Evolutionary conservation across 2,888 invertebrate species (phyloP), one percentile per base, ranked within the genome.

Genomic region (Andrena dorsata): DNA sequence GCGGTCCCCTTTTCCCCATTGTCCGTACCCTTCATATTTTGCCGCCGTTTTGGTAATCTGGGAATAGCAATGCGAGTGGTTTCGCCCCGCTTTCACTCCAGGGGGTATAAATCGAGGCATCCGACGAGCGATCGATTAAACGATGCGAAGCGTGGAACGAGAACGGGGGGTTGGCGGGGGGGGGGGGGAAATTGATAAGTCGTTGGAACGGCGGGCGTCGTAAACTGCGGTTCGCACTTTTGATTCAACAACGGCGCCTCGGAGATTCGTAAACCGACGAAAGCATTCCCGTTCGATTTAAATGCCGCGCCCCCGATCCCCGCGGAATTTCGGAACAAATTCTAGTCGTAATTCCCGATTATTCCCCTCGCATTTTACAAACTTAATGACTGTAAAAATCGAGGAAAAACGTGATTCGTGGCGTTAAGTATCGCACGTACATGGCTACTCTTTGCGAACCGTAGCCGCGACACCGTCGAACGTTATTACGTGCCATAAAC

Each of bases 31-130:
- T 66, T 63, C 69, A 30, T 64, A 69, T 84, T 89, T 80, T 80
- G 83, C 76, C 82, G 74, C 71, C 86, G 79, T 85, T 86, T 75
- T 82, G 84, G 81, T 90, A 90, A 91, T 91, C 90, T 83, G 80
- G 56, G 84, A 87, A 89, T 83, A 86, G 86, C 82, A 83, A 84
- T 81, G 72, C 73, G 86, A 84, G 77, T 76, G 79, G 68, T 71
- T 83, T 77, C 76, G 73, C 78, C 75, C 69, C 63, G 41, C 61
- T 60, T 41, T 41, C 41, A 23, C 56, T 23, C 75, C 69, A 30
- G 70, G 35, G 63, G 10, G 72, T 63, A 80, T 81, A 86, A 86
- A 86, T 86, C 71, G 74, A 78, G 81, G 72, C 76, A 74, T 80
- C 56, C 65, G 80, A 61, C 73, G 13, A 53, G 60, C 63, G 72